Evolutionary conservation across 2,113 vertebrate species (phyloP).

Genomic region (Ellobius talpinus): DNA sequence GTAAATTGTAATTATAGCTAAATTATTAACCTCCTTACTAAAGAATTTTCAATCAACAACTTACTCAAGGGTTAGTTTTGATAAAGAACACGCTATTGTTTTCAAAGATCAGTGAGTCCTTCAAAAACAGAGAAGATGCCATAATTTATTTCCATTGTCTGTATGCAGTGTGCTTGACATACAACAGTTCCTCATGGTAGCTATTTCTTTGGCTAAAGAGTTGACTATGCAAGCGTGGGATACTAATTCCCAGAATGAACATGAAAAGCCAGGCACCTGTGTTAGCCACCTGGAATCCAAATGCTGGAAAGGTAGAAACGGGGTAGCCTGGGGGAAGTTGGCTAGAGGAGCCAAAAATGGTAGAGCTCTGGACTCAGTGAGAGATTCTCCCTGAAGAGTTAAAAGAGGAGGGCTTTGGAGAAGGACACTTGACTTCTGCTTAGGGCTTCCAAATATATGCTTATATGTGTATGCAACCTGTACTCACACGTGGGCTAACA

Average conservation of each 20-base stretch:
- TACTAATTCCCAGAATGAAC: not conserved
- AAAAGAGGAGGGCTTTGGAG: not conserved
- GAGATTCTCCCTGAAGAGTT: not conserved
- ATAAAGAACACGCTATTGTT: not conserved
- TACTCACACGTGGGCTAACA: not conserved
- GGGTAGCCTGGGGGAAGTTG: not conserved
- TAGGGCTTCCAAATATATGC: not conserved
- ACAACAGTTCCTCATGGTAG: not conserved
- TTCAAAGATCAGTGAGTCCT: not conserved
- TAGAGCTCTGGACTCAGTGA: not conserved
- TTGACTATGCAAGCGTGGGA: not conserved
- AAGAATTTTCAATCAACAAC: not conserved
- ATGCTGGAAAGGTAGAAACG: not conserved
- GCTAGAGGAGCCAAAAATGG: not conserved
- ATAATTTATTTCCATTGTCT: not conserved
- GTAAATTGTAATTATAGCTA: not conserved
- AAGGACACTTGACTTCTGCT: too few species aligned
- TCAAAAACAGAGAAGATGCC: not conserved
- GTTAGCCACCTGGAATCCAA: too few species aligned
- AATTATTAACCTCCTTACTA: not conserved
- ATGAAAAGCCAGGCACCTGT: not conserved
- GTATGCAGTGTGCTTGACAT: not conserved
- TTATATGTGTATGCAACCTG: not conserved
- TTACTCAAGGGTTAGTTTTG: constrained; percentile 1
- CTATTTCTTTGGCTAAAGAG: not conserved